Conservation (phyloP, 2,113 vertebrate species). For the Hippocampus barbouri region DNA sequence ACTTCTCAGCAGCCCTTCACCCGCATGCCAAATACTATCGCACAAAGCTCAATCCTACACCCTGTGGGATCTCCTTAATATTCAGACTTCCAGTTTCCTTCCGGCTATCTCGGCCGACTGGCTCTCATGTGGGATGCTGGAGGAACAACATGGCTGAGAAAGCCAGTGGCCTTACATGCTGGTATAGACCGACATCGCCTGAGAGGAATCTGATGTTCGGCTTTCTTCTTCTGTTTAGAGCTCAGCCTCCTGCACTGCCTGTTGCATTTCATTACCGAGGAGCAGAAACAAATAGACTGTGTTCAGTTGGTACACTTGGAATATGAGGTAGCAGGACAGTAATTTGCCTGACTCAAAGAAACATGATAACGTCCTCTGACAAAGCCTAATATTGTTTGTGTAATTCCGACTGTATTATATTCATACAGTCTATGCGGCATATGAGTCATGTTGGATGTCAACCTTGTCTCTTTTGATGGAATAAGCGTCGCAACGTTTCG, state of each 20-base stretch:
- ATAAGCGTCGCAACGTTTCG: slow-evolving; percentile 35
- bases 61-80: slow-evolving; percentile 43
- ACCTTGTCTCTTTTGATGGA: slow-evolving; percentile 25
- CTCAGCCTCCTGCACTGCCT: not conserved
- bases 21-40: slow-evolving; percentile 26
- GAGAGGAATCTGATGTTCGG: slow-evolving; percentile 19
- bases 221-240: not conserved
- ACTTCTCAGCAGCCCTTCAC: slow-evolving; percentile 16
- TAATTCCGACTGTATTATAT: slow-evolving; percentile 6
- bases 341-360: not conserved
- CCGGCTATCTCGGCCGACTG: not conserved
- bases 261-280: not conserved
- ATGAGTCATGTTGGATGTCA: slow-evolving; percentile 12
- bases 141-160: slow-evolving; percentile 37
- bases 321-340: not conserved
- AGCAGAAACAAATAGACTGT: not conserved
- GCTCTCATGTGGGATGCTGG: slow-evolving; percentile 37
- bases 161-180: slow-evolving; percentile 36
- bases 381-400: not conserved
- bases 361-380: not conserved
- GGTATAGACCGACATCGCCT: slow-evolving; percentile 46
- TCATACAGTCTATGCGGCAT: not conserved
- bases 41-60: slow-evolving; percentile 14
- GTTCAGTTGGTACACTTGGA: not conserved
- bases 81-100: slow-evolving; percentile 49